A percentile compares a stretch with the other conserved stretches of the same genome.
Conservation (phyloP, 2,888 invertebrate species). For the Caenorhabditis sp. region DNA sequence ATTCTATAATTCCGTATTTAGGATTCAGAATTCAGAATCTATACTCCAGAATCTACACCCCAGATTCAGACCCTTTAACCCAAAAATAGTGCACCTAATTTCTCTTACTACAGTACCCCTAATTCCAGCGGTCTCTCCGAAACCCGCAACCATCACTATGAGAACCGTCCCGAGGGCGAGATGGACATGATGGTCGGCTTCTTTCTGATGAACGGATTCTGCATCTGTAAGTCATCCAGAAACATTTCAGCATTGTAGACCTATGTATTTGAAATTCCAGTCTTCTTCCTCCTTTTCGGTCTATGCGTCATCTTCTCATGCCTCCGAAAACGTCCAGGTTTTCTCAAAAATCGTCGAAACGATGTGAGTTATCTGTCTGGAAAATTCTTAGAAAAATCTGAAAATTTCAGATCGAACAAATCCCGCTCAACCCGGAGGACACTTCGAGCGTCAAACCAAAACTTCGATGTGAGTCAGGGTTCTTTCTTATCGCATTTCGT, state of each 20-base stretch:
- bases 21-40: too few species aligned
- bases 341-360: constrained; percentile 10
- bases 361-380: constrained; percentile 26
- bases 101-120: constrained; percentile 1
- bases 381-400: constrained; percentile 19
- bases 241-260: too few species aligned
- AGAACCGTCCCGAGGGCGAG: constrained; percentile 57
- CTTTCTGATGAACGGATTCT: constrained; percentile 69
- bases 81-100: too few species aligned
- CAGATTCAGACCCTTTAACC: too few species aligned
- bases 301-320: constrained; percentile 66
- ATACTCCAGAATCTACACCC: too few species aligned
- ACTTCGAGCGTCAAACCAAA: constrained; percentile 28
- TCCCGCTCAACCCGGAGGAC: constrained; percentile 8
- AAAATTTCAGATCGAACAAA: constrained; percentile 17
- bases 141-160: constrained; percentile 39
- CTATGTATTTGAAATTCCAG: too few species aligned
- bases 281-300: constrained; percentile 65
- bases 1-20: too few species aligned
- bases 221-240: constrained; percentile 55
- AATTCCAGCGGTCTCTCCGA: constrained; percentile 33
- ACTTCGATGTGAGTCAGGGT: constrained; percentile 20
- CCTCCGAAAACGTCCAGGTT: constrained; percentile 50
- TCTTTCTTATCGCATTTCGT: background rate
- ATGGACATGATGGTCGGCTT: constrained; percentile 69